A percentile compares a stretch with the other conserved stretches of the same genome.
phyloP scores from a whole-genome alignment of 2,797 vertebrate genomes.

The Vespertilio murinus region DNA sequence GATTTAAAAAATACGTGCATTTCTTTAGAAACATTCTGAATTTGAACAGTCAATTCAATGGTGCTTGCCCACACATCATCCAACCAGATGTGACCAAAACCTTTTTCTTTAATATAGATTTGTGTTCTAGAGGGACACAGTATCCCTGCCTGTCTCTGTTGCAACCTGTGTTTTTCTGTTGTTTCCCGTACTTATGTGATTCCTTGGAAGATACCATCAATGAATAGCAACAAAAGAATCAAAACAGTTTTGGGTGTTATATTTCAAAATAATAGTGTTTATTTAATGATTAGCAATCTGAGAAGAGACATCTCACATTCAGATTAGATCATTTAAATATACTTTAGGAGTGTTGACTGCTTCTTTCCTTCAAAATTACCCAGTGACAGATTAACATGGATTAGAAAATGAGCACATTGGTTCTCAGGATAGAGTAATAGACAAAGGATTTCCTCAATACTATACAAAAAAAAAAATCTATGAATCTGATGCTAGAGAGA shows the following conservation, averaged over 20 bases:
- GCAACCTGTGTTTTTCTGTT: not conserved
- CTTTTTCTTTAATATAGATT: not conserved
- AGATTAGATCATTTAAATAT: not conserved
- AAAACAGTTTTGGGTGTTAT: not conserved
- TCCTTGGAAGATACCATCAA: not conserved
- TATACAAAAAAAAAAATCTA: not conserved
- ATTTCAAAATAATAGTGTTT: not conserved
- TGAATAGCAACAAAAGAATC: not conserved
- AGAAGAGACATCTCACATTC: not conserved
- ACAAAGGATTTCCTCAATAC: not conserved
- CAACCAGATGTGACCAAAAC: not conserved
- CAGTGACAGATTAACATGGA: not conserved
- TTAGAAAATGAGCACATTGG: not conserved
- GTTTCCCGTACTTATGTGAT: not conserved
- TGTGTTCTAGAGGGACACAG: not conserved
- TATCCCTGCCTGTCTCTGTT: fast-evolving
- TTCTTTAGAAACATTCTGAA: not conserved
- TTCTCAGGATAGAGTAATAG: not conserved
- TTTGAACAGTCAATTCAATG: not conserved
- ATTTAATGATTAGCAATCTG: not conserved
- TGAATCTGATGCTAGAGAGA: slow-evolving; percentile 62
- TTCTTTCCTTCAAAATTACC: not conserved
- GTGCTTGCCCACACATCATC: fast-evolving
- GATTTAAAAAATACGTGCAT: not conserved
- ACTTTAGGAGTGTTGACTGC: not conserved